These are phyloP conservation scores for Ispidina picta DNA, from an alignment of 2,797 vertebrate species.

Conservation along the genomic window DNA sequence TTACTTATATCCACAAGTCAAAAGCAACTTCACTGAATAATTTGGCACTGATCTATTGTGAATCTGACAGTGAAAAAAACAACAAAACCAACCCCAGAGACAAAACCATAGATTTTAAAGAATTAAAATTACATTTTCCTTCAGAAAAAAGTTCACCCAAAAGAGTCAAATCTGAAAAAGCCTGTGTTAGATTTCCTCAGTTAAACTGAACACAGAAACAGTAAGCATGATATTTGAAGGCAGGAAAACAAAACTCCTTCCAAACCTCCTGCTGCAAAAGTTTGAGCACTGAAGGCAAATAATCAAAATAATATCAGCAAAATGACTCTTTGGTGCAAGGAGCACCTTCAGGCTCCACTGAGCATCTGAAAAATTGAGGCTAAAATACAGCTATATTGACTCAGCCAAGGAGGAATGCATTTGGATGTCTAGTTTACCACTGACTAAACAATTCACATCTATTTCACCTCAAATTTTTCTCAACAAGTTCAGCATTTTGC, in stretches of 20 bases:
- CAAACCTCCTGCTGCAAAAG: background rate
- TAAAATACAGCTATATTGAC: background rate
- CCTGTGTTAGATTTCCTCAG: background rate
- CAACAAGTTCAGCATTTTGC: background rate
- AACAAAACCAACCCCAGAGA: too few species aligned
- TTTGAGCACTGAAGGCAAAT: background rate
- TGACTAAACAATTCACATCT: background rate
- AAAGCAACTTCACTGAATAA: background rate
- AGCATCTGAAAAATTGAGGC: background rate
- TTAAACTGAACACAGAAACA: background rate
- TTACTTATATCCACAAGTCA: background rate
- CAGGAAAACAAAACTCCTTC: background rate
- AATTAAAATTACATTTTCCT: background rate
- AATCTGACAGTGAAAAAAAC: background rate
- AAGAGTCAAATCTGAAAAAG: background rate
- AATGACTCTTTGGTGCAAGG: background rate
- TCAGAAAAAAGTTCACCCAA: background rate
- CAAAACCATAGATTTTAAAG: background rate
- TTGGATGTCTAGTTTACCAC: background rate
- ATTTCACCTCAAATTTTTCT: background rate
- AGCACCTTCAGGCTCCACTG: background rate
- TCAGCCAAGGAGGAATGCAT: background rate
- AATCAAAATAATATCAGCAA: background rate
- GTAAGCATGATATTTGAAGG: background rate
- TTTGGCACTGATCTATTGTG: background rate